phyloP scores from a whole-genome alignment of 2,113 vertebrate genomes.

The Toxostoma redivivum region DNA sequence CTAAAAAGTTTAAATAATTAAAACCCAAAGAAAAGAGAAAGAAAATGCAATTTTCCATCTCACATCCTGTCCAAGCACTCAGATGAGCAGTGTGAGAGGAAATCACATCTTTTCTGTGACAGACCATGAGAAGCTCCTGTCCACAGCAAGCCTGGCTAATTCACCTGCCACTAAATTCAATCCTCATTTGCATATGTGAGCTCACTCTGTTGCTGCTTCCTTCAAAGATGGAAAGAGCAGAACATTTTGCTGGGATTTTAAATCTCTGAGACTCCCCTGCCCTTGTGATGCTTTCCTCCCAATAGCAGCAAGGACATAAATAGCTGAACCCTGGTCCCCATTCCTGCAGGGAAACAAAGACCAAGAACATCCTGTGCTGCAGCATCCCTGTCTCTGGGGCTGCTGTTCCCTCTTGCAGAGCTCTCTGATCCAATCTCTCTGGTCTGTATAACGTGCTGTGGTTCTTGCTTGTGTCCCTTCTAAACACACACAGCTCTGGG shows the following conservation, averaged over 20 bases:
- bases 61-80: neutral
- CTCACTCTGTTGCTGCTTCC: neutral
- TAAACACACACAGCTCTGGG: accelerated
- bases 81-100: neutral
- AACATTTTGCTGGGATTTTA: neutral
- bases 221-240: neutral
- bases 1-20: neutral
- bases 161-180: neutral
- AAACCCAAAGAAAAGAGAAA: neutral
- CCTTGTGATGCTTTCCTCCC: neutral
- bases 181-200: neutral
- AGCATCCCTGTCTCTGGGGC: neutral
- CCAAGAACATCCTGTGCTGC: accelerated
- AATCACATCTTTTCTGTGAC: neutral
- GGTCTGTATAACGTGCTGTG: accelerated
- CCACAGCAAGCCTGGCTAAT: neutral
- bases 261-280: neutral
- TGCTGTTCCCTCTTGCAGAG: neutral
- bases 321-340: neutral
- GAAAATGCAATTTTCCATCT: neutral
- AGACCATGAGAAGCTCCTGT: neutral
- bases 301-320: neutral
- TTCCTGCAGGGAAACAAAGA: neutral
- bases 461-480: neutral
- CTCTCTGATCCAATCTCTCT: neutral